Evolutionary conservation across 2,888 invertebrate genomes (phyloP), one percentile per base, ranked within the genome.

Genomic region (Lasioglossum marginatum): DNA sequence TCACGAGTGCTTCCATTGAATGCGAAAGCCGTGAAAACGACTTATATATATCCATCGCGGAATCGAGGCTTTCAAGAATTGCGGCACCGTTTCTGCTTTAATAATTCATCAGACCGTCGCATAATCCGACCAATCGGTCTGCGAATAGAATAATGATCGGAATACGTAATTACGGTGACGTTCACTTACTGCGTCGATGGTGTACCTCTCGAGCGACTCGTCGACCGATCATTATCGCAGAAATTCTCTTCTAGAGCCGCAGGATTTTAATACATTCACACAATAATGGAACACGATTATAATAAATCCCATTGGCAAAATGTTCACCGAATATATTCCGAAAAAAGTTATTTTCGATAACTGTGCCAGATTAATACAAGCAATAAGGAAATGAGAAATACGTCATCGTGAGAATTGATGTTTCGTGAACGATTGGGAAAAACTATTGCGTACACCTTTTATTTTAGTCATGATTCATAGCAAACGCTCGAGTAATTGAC

Each of bases 31-130:
- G 66, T 34, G 66, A 66, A 34, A 66, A 27, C 60, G 43, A 43
- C 37, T 63, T 60, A 19, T 75, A 75, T 10, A 10, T 43, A 60
- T 60, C 75, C 63, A 31, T 66, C 63, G 34, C 2, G 27, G 34
- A 6, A 19, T 8, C 66, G 75, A 60, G 19, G 60, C 40, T 75
- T 37, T 43, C 70, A 52, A 43, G 66, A 80, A 77, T 71, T n/a
- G 81, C n/a, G 57, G 34, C 57, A 60, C 66, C 27, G 31, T 37
- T 43, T 45, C 16, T 45, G 57, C 68, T 82, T 87, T 75, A 87
- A 87, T 87, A 79, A 87, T 87, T 87, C 82, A 87, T 82, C 43
- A 48, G 72, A 8, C 23, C 37, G 31, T 23, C 82, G 79, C 70
- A 82, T 82, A 86, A 79, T 86, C 86, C 75, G 70, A 48, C 71